Conservation (phyloP, 2,113 vertebrate genomes). For the Sinocyclocheilus rhinocerous region DNA sequence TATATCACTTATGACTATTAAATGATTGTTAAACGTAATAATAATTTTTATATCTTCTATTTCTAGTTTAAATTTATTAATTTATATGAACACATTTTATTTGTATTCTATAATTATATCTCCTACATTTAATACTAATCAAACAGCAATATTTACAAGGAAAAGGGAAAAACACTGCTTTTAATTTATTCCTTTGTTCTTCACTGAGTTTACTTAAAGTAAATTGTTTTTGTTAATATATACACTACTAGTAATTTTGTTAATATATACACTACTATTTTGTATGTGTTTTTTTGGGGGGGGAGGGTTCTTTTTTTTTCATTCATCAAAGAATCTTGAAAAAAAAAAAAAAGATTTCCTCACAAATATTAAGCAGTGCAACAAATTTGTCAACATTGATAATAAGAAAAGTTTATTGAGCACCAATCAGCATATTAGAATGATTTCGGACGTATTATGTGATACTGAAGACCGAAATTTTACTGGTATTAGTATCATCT, state of each 20-base stretch:
- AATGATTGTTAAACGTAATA: no score
- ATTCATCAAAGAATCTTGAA: no score
- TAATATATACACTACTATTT: neutral
- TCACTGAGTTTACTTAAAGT: no score
- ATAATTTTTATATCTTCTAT: neutral
- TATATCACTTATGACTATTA: neutral
- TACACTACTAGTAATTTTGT: no score
- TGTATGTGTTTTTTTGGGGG: no score
- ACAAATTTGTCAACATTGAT: neutral
- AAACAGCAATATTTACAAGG: neutral
- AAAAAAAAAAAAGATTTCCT: neutral
- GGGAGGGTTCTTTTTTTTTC: no score
- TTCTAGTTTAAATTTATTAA: neutral
- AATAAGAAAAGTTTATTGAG: neutral
- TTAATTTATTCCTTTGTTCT: neutral
- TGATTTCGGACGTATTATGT: neutral
- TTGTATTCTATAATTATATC: neutral
- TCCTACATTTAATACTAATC: no score
- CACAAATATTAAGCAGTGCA: neutral
- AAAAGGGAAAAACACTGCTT: neutral
- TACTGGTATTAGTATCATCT: neutral
- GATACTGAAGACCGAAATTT: neutral
- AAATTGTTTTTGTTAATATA: no score
- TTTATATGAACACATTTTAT: neutral
- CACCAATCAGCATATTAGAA: neutral